Base-by-base conservation (phyloP, 2,888 invertebrate species). In the Anarsia innoxiella region DNA sequence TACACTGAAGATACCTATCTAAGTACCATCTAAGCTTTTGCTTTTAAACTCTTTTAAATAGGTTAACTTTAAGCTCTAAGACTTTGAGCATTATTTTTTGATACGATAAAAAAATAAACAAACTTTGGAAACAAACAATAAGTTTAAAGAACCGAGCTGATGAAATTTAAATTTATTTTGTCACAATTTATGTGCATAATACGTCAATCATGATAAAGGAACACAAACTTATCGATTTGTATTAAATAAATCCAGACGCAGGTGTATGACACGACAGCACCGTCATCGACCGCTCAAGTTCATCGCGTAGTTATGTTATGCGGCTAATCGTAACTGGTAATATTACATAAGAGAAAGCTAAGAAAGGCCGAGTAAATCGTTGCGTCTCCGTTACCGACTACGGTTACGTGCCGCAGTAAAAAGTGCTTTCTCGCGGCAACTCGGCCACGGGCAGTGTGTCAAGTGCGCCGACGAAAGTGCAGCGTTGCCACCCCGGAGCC, bases 371-470 rank as follows among this genome's bases (percentile, higher is more conserved):
- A 66, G 57, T 63, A 70, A 69, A 71, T 70, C 64, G 75, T 78
- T 74, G 71, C 74, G 78, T 69, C 64, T 66, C 64, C 59, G 70
- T 72, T 71, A 69, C 69, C 65, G 64, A 56, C n/a, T n/a, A n/a
- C 64, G 59, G 72, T 75, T 78, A 78, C 77, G 74, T 69, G 68
- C 55, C 66, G 71, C 65, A 70, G 79, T 79, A 80, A 80, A 80
- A 79, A 80, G 80, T 78, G 77, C 79, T 83, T 82, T 82, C 80
- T 73, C 77, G 79, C 63, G 72, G 74, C 69, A 79, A 78, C 66
- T 78, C 79, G 84, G 85, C 83, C 85, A 85, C 66, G 84, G 85
- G 72, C 85, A 85, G 68, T 82, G 75, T 84, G 86, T 86, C 84
- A 85, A 84, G 86, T 77, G 80, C 83, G 72, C 53, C 73, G 74